Percentiles rank a stretch among this genome's conserved stretches.
Conservation (phyloP, 2,113 vertebrate genomes). For the Scolopax mira region DNA sequence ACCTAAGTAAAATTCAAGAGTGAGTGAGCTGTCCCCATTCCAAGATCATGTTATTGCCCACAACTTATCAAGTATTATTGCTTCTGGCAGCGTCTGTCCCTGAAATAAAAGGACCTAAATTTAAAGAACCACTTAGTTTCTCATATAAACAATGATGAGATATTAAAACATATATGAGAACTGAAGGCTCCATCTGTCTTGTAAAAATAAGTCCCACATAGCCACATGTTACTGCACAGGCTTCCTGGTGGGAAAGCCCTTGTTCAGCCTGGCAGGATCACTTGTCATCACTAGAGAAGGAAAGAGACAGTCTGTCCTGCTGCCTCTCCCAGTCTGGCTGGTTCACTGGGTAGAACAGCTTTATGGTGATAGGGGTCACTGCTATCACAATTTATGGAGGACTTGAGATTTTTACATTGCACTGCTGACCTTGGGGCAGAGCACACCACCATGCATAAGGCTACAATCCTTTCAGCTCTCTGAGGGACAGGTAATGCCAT, state of each 20-base stretch:
- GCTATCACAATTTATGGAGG: background rate
- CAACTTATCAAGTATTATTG: background rate
- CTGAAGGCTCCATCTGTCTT: slow-evolving; percentile 43
- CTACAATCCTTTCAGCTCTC: background rate
- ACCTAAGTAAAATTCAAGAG: background rate
- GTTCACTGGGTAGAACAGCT: background rate
- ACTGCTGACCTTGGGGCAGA: background rate
- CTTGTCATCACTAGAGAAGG: background rate
- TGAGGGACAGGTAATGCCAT: background rate
- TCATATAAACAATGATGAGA: slow-evolving; percentile 15
- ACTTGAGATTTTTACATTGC: background rate
- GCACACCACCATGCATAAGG: background rate
- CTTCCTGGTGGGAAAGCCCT: background rate
- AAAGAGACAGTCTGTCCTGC: background rate
- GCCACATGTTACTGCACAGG: background rate
- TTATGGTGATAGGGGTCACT: background rate
- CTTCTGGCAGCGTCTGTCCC: background rate
- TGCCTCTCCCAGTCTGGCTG: background rate
- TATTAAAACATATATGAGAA: slow-evolving; percentile 36
- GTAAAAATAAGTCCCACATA: background rate
- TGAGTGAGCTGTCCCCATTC: background rate
- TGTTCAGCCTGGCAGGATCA: background rate
- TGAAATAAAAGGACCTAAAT: slow-evolving; percentile 18
- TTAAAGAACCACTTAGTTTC: slow-evolving; percentile 21
- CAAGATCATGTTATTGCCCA: background rate